These are phyloP conservation scores for Oxygymnocypris stewartii DNA, from an alignment of 2,113 vertebrate genomes.

Conservation along the genomic window DNA sequence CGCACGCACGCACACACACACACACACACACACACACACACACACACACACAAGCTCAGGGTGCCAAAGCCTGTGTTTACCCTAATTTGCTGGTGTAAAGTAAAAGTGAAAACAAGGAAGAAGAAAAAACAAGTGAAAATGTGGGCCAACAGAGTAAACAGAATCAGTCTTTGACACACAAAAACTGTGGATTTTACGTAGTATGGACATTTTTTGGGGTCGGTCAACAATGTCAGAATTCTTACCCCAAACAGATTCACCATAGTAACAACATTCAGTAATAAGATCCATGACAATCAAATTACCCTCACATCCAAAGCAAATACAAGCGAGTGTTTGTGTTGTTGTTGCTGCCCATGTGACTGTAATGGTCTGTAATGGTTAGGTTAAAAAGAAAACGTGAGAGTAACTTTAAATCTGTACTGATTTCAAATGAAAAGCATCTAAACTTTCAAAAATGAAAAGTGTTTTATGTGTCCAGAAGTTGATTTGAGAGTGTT, in stretches of 20 bases:
- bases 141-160: neutral
- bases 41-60: conserved; percentile 2
- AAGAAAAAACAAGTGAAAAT: conserved; percentile 20
- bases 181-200: neutral
- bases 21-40: neutral
- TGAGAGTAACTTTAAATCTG: neutral
- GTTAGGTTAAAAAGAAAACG: too few species aligned
- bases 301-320: conserved; percentile 38
- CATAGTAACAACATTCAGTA: conserved; percentile 44
- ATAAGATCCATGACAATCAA: conserved; percentile 58
- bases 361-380: conserved; percentile 25
- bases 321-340: conserved; percentile 30
- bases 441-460: neutral
- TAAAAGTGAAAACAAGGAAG: neutral
- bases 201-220: neutral
- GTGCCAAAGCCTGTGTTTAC: conserved; percentile 10
- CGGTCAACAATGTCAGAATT: neutral
- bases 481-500: conserved; percentile 7
- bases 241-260: conserved; percentile 33
- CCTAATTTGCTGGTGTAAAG: neutral
- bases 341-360: conserved; percentile 29
- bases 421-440: conserved; percentile 1
- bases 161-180: neutral
- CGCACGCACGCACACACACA: too few species aligned
- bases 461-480: neutral